Conservation (phyloP, 1,140 invertebrate genomes). For the Diorhabda carinulata region DNA sequence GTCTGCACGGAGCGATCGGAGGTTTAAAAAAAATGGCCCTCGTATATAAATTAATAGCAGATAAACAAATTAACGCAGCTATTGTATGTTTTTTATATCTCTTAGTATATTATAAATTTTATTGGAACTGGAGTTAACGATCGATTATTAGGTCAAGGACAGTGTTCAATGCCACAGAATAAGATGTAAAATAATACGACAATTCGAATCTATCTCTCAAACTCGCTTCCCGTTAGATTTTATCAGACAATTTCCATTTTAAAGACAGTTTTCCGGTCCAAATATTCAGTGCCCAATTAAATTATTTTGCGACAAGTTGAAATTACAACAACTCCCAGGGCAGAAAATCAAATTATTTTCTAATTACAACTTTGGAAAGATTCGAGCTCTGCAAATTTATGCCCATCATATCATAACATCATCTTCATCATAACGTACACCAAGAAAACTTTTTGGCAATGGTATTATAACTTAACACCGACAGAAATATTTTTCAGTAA, state of each 20-base stretch:
- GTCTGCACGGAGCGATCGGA: too few species aligned
- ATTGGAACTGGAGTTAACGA: too few species aligned
- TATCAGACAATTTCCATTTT: conserved; percentile 3
- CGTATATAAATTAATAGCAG: too few species aligned
- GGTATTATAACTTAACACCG: too few species aligned
- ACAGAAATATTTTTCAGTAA: too few species aligned
- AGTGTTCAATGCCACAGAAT: too few species aligned
- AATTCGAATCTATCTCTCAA: not conserved
- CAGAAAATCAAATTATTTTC: conserved; percentile 36
- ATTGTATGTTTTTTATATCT: too few species aligned
- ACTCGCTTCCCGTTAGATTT: not conserved
- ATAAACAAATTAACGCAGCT: too few species aligned
- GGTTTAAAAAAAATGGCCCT: too few species aligned
- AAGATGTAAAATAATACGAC: not conserved
- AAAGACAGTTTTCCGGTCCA: conserved; percentile 22
- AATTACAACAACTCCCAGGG: conserved; percentile 28
- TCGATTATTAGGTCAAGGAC: too few species aligned
- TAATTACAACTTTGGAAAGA: conserved; percentile 35
- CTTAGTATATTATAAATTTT: too few species aligned
- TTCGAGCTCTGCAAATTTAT: conserved; percentile 15
- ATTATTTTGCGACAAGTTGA: conserved; percentile 23
- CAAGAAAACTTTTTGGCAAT: not conserved
- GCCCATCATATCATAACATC: conserved; percentile 17
- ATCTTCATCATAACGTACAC: not conserved
- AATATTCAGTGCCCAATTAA: conserved; percentile 24